These are phyloP conservation scores for fruit fly (Drosophila melanogaster) DNA, from an alignment of 1,140 invertebrate species.

Conservation along the genomic window Release_6_plus_ISO1_MT NT_033777.3:9816001-9816500, in stretches of 20 bases:
- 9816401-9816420: constrained; percentile 87
- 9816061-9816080: not conserved
- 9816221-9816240: constrained; percentile 55
- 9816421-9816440: constrained; percentile 25
- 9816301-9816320: constrained; percentile 43
- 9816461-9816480: constrained; percentile 86
- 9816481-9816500: constrained; percentile 47
- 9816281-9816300: constrained; percentile 23
- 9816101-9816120: constrained; percentile 6
- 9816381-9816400: constrained; percentile 13
- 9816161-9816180: constrained; percentile 16
- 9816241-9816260: constrained; percentile 86
- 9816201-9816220: constrained; percentile 85
- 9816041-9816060: too few relatives aligned
- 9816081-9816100: constrained; percentile 1
- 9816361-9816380: constrained; percentile 29
- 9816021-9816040: too few relatives aligned
- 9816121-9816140: constrained; percentile 64
- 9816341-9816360: constrained; percentile 30
- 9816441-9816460: not conserved
- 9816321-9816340: constrained; percentile 5
- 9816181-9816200: constrained; percentile 4
- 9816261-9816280: constrained; percentile 29
- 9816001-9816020: too few relatives aligned
- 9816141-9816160: constrained; percentile 11